Base-by-base conservation (phyloP, 2,797 vertebrate genomes). In the Apogon hyalosoma region DNA sequence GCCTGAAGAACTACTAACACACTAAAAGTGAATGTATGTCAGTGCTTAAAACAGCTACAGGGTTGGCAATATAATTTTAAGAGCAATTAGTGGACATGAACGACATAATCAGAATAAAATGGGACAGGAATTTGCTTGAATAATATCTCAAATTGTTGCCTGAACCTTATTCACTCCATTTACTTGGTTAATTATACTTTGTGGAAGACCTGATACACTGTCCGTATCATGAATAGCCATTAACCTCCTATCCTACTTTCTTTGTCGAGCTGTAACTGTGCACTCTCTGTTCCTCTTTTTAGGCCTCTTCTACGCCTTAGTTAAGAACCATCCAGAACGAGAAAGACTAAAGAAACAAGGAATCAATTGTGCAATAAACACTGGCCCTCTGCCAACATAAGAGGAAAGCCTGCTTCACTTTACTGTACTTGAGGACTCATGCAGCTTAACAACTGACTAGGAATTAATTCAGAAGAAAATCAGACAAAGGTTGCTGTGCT, bases 311-410 rank as follows among this genome's bases (percentile, higher is more conserved):
- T 28, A 14, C 2, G 3, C 2, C 15, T 39, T 4, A 48, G 11
- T 13, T 42, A 47, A 16, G 21, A 10, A 18, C 7, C 50, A 59
- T 39, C 45, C 31, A 39, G 16, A 19, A 31, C 41, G 13, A 45
- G 5, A 5, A 21, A 52, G 21, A 58, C 63, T 63, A 58, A 42
- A 21, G 18, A 60, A 53, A 68, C 64, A 75, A 61, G 49, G 61
- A 43, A 33, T 12, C 4, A 1, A n/a, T 15, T 79, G 51, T 64
- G 55, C 41, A 61, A 51, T 0, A 2, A 19, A 2, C 10, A 4
- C 31, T 21, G 47, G 6, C 15, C 1, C 0, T 21, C 15, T 16
- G 19, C 54, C 48, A 33, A n/a, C 3, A 56, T 0, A 10, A 18
- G 24, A 24, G n/a, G 19, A 55, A 6, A 10, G 0, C 24, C 0